Conservation (phyloP, 2,888 invertebrate genomes). For the Aquatica leii region DNA sequence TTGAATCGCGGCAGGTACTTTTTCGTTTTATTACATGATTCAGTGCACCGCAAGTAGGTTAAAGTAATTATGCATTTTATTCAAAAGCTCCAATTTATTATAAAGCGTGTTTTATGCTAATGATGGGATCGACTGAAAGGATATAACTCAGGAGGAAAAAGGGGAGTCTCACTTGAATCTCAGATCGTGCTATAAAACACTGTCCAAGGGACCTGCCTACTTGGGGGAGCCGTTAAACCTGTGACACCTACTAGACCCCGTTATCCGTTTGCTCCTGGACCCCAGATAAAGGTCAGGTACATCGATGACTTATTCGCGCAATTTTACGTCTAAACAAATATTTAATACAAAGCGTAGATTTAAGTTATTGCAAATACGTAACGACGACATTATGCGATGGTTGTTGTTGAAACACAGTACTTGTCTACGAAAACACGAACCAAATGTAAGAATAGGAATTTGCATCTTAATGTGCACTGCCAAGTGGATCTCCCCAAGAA, state of each 20-base stretch:
- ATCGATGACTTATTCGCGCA: constrained; percentile 25
- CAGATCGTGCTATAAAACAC: constrained; percentile 52
- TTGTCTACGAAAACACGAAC: constrained; percentile 58
- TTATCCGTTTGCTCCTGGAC: constrained; percentile 39
- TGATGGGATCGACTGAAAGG: constrained; percentile 53
- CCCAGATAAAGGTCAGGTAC: constrained; percentile 40
- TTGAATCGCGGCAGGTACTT: constrained; percentile 54
- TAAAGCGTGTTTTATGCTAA: constrained; percentile 55
- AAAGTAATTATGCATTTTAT: constrained; percentile 58
- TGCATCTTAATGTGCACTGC: constrained; percentile 59
- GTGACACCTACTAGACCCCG: constrained; percentile 37
- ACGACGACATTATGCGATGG: constrained; percentile 52
- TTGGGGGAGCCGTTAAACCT: constrained; percentile 35
- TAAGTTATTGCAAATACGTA: constrained; percentile 42
- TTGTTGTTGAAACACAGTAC: constrained; percentile 53
- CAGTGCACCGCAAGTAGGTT: constrained; percentile 54
- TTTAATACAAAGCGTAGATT: constrained; percentile 17
- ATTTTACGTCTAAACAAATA: too few relatives aligned
- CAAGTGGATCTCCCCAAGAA: constrained; percentile 54
- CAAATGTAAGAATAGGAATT: constrained; percentile 60
- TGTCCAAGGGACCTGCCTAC: constrained; percentile 47
- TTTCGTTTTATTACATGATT: constrained; percentile 53
- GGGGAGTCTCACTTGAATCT: constrained; percentile 47
- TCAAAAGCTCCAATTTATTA: constrained; percentile 57
- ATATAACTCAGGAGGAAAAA: constrained; percentile 50